Evolutionary conservation across 2,113 vertebrate species (phyloP).

Genomic region (Cyphomyrus plagiostoma): DNA sequence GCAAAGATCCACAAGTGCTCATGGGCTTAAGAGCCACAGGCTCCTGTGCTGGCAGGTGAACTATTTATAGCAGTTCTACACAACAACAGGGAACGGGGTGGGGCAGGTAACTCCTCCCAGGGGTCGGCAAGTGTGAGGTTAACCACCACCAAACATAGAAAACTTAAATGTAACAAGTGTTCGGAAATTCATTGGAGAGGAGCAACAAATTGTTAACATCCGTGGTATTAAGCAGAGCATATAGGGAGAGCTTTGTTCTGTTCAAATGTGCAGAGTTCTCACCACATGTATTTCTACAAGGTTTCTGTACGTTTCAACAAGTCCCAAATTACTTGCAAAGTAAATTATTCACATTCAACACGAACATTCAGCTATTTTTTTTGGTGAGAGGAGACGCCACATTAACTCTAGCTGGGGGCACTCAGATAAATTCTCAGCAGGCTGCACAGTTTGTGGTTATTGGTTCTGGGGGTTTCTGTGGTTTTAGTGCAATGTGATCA

Average conservation of each 20-base stretch:
- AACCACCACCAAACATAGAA: neutral
- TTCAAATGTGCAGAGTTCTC: neutral
- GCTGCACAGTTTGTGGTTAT: neutral
- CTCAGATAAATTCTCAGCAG: neutral
- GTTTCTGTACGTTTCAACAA: neutral
- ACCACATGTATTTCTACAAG: neutral
- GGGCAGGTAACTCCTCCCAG: conserved; percentile 28
- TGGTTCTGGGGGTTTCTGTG: neutral
- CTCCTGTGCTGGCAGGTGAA: conserved; percentile 20
- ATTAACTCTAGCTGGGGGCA: neutral
- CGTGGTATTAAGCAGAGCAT: neutral
- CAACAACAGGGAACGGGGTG: conserved; percentile 30
- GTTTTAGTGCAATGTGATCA: neutral
- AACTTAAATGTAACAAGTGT: neutral
- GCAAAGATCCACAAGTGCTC: neutral
- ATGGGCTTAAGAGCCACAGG: conserved; percentile 7
- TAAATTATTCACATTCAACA: neutral
- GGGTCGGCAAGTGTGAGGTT: conserved; percentile 15
- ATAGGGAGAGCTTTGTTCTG: neutral
- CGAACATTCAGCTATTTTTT: neutral
- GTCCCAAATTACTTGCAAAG: neutral
- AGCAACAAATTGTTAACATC: neutral
- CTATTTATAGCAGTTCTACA: conserved; percentile 29
- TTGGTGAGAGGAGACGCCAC: neutral
- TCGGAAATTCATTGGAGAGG: neutral